phyloP scores from a whole-genome alignment of 2,113 vertebrate genomes.

The Panthera uncia region DNA sequence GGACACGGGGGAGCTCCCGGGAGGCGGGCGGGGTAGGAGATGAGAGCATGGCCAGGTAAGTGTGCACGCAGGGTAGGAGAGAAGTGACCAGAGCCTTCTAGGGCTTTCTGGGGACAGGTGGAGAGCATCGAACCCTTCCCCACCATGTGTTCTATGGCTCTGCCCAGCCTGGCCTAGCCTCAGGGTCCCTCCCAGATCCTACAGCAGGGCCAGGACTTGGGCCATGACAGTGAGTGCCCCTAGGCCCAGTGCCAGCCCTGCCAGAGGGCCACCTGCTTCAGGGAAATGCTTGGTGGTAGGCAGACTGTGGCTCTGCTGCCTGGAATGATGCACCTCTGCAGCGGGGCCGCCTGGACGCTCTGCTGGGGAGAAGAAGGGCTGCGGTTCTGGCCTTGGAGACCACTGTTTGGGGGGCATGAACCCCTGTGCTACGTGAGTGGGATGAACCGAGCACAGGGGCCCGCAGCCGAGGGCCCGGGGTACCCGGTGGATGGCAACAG shows the following conservation, averaged over 20 bases:
- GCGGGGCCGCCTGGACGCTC: fast-evolving
- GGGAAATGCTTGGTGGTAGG: not conserved
- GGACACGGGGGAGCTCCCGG: too few species aligned
- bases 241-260: fast-evolving
- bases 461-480: not conserved
- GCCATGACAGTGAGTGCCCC: fast-evolving
- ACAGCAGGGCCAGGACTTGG: not conserved
- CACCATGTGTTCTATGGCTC: too few species aligned
- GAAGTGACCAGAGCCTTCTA: not conserved
- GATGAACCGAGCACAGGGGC: not conserved
- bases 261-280: not conserved
- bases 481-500: fast-evolving
- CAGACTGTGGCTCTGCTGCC: not conserved
- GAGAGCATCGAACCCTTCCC: fast-evolving
- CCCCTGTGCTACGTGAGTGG: not conserved
- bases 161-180: not conserved
- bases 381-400: not conserved
- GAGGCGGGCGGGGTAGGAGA: not conserved
- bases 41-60: not conserved
- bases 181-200: too few species aligned
- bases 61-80: not conserved
- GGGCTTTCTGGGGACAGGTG: not conserved
- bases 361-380: not conserved
- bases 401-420: fast-evolving
- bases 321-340: fast-evolving